Base-by-base conservation (phyloP, 2,797 vertebrate species). In the Sebastes kiyomatsui region DNA sequence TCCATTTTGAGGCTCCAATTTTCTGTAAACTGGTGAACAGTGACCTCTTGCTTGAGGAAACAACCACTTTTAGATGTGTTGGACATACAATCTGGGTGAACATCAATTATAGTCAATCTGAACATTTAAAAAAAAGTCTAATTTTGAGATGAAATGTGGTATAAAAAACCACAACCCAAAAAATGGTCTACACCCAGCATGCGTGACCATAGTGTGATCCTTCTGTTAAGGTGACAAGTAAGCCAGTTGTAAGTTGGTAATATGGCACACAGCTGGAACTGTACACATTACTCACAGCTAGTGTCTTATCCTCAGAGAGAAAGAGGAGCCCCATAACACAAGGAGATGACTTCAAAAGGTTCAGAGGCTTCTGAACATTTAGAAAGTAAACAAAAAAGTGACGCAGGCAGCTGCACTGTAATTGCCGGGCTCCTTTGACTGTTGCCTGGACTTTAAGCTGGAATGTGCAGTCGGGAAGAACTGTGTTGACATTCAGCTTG, bases 341-440 rank as follows among this genome's bases (percentile, higher is more conserved):
- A 76, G 83, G 67, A 72, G 52, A 35, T 4, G 10, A 85, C 89
- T 83, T 92, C 83, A 90, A 88, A 90, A 82, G 81, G 42, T 62
- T 60, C 28, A 2, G 64, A 80, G 80, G 69, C 73, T 80, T 83
- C 67, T 72, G 75, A 87, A 84, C 72, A 55, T 86, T 87, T 71
- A 62, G 70, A 84, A 88, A 87, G 86, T 85, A 86, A 87, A 90
- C 88, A 87, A 13, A 82, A 72, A 88, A 59, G 77, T 87, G 92
- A 87, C 76, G 54, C 87, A 90, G 84, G 67, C 71, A 8, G 69
- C 88, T 68, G 72, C 75, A 22, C 83, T 90, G 78, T 90, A 91
- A 93, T 93, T 90, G 85, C 81, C 72, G 64, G 81, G 79, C 79
- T 92, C 81, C 85, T 90, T 86, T 93, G 91, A 83, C 81, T 70